Evolutionary conservation across 2,113 vertebrate genomes (phyloP).

Genomic region (Girardinichthys multiradiatus): DNA sequence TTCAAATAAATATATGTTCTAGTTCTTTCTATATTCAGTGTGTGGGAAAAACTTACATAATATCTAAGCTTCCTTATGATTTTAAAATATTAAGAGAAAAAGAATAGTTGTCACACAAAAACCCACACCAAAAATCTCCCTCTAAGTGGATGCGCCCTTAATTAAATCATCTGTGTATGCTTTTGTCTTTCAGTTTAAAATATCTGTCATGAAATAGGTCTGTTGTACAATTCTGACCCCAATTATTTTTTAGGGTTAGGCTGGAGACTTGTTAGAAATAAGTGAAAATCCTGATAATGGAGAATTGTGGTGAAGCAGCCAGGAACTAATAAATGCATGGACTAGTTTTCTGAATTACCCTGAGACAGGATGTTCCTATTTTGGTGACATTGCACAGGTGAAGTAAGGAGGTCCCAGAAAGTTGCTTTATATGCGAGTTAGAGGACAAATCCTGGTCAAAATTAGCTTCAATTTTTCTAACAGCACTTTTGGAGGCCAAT

Average conservation of each 20-base stretch:
- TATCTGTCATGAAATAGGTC: neutral
- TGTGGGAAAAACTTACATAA: neutral
- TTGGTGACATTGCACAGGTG: neutral
- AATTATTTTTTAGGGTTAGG: neutral
- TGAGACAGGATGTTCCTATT: neutral
- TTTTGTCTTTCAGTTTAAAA: neutral
- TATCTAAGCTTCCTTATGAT: neutral
- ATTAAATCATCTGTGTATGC: too few relatives aligned
- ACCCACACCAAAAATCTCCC: neutral
- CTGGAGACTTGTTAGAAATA: neutral
- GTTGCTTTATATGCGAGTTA: neutral
- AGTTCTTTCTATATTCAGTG: slow-evolving; percentile 5
- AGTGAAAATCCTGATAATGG: neutral
- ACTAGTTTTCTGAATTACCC: slow-evolving; percentile 1
- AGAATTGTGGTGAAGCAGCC: neutral
- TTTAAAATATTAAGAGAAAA: neutral
- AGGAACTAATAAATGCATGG: neutral
- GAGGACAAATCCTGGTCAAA: neutral
- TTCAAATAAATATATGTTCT: slow-evolving; percentile 15
- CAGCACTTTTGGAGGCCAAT: neutral
- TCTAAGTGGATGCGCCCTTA: neutral
- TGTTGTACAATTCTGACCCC: neutral
- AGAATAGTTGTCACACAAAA: neutral
- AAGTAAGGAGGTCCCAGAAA: neutral
- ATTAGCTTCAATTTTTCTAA: neutral